Percentiles rank a stretch among this genome's conserved stretches.
Evolutionary conservation across 2,113 vertebrate species (phyloP).

Genomic region (Callopanchax toddi): DNA sequence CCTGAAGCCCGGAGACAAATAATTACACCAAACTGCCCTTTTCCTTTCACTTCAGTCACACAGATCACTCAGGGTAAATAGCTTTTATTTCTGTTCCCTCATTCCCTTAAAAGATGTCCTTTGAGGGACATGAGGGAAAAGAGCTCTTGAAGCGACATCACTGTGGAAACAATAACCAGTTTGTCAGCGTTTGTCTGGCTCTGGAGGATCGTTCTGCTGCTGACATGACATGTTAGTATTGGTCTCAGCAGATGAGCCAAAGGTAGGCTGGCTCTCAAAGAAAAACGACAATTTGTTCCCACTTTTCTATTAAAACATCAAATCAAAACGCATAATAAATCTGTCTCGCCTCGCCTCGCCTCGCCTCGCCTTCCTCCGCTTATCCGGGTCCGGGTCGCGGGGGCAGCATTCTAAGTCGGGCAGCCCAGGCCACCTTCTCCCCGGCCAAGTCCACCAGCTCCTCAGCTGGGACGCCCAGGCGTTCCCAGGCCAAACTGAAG

Average conservation of each 20-base stretch:
- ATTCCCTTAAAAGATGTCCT: conserved; percentile 22
- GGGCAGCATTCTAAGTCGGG: too few relatives aligned
- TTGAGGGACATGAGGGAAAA: conserved; percentile 13
- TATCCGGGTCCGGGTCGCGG: too few relatives aligned
- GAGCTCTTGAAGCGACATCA: conserved; percentile 35
- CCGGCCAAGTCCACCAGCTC: too few relatives aligned
- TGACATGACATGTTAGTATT: conserved; percentile 49
- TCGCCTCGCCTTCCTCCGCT: too few relatives aligned
- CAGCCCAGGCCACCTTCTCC: too few relatives aligned
- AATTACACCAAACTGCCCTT: conserved; percentile 56
- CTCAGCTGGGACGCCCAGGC: too few relatives aligned
- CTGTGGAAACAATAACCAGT: conserved; percentile 27
- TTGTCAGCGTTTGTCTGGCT: conserved; percentile 37
- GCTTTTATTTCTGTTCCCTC: conserved; percentile 10
- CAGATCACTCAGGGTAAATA: conserved; percentile 45
- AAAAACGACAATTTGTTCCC: background rate
- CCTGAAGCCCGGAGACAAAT: conserved; percentile 40
- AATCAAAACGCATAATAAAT: background rate
- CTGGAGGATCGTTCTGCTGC: conserved; percentile 29
- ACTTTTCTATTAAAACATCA: conserved; percentile 3
- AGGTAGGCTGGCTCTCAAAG: conserved; percentile 8
- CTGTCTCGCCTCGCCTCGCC: too few relatives aligned
- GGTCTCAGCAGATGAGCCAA: conserved; percentile 16
- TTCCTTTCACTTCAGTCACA: conserved; percentile 45
- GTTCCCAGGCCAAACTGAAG: too few relatives aligned